Evolutionary conservation across 1,140 invertebrate species (phyloP).

Genomic region (Meloidogyne exigua): DNA sequence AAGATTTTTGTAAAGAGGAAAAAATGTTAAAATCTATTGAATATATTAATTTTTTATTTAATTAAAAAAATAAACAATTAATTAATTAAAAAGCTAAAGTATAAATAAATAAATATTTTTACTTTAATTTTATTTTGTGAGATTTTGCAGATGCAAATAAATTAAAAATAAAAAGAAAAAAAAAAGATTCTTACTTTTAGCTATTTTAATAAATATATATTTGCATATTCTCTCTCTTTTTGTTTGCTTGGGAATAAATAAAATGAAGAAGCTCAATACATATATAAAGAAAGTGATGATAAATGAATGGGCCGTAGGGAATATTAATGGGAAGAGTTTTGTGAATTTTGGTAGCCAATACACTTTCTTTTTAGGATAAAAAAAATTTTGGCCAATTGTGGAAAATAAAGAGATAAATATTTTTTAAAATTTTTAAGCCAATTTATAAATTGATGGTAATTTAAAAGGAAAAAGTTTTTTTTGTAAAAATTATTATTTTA

Average conservation of each 20-base stretch:
- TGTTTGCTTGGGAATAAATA: background rate
- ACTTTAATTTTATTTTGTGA: too few species aligned
- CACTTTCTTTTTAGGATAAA: background rate
- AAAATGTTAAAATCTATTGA: too few species aligned
- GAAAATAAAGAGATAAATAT: background rate
- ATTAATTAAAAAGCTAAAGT: too few species aligned
- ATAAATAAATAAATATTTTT: too few species aligned
- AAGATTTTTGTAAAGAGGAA: too few species aligned
- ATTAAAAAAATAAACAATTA: too few species aligned
- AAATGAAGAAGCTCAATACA: background rate
- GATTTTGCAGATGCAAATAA: too few species aligned
- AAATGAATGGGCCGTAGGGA: background rate
- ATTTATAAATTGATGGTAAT: too few species aligned
- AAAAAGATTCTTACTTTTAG: background rate
- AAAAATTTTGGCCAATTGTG: background rate
- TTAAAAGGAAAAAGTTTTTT: background rate
- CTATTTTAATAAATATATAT: constrained; percentile 2
- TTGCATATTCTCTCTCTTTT: background rate
- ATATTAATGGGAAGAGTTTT: background rate
- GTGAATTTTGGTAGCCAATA: background rate
- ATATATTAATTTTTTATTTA: too few species aligned
- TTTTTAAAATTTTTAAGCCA: too few species aligned
- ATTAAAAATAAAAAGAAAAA: background rate
- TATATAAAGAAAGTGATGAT: background rate
- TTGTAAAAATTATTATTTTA: too few species aligned